phyloP scores from a whole-genome alignment of 2,888 invertebrate species.

The Sminthurinus aureus region DNA sequence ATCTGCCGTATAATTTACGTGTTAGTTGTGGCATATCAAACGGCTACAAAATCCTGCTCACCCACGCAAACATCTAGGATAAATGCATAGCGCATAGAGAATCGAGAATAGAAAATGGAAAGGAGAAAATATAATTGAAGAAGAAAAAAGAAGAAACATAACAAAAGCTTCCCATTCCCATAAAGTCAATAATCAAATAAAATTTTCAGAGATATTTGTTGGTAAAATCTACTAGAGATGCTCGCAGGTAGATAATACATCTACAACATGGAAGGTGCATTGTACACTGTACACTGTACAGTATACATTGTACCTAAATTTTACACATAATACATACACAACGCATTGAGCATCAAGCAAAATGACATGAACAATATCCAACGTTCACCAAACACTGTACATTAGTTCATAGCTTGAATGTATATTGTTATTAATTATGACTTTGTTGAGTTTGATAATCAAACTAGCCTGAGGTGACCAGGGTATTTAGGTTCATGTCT shows the following conservation, averaged over 20 bases:
- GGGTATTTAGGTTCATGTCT: background rate
- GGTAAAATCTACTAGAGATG: too few species aligned
- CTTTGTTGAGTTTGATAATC: slow-evolving; percentile 34
- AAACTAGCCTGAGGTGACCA: slow-evolving; percentile 26
- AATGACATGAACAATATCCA: slow-evolving; percentile 10
- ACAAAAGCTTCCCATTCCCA: slow-evolving; percentile 1
- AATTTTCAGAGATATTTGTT: too few species aligned
- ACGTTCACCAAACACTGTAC: too few species aligned
- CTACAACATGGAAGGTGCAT: background rate
- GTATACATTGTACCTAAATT: background rate
- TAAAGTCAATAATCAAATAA: slow-evolving; percentile 21
- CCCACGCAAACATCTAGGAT: slow-evolving; percentile 25
- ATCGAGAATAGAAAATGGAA: background rate
- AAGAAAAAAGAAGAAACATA: background rate
- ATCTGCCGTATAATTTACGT: background rate
- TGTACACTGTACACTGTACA: background rate
- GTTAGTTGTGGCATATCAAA: background rate
- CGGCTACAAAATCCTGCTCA: slow-evolving; percentile 12
- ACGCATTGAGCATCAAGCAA: background rate
- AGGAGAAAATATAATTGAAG: background rate
- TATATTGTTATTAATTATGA: slow-evolving; percentile 23
- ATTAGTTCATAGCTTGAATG: background rate
- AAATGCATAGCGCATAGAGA: background rate
- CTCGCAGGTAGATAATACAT: too few species aligned
- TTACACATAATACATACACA: background rate